These are phyloP conservation scores for Pentalonia nigronervosa DNA, from an alignment of 1,140 invertebrate genomes.

Conservation along the genomic window DNA sequence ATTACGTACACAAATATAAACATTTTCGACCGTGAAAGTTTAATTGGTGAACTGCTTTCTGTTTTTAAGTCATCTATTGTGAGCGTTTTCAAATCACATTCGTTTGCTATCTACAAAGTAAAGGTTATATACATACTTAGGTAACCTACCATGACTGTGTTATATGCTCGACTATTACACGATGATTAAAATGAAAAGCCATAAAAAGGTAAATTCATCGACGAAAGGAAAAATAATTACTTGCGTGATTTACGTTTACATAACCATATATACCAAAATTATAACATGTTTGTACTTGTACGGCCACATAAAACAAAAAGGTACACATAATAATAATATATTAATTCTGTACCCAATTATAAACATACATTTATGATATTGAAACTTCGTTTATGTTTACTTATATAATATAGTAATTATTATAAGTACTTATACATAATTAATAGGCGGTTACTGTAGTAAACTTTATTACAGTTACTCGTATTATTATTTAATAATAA, in stretches of 20 bases:
- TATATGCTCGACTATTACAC: no score
- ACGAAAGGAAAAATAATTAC: neutral
- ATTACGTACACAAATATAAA: neutral
- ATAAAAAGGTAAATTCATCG: neutral
- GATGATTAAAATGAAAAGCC: neutral
- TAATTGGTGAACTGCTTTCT: neutral
- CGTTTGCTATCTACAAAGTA: neutral
- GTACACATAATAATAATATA: neutral
- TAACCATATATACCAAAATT: no score
- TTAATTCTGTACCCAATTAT: neutral
- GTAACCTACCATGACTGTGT: neutral
- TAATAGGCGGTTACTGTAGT: neutral
- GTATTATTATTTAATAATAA: neutral
- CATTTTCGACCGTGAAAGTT: neutral
- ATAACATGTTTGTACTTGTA: neutral
- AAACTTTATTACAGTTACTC: neutral
- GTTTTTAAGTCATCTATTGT: neutral
- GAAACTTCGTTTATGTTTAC: neutral
- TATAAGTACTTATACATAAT: neutral
- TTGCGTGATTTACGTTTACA: no score
- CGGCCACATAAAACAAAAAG: neutral
- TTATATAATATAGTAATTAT: neutral
- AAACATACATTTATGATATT: neutral
- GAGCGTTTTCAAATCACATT: neutral
- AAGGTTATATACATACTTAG: neutral